Evolutionary conservation across 2,797 vertebrate species (phyloP).

Genomic region (Staurois parvus): DNA sequence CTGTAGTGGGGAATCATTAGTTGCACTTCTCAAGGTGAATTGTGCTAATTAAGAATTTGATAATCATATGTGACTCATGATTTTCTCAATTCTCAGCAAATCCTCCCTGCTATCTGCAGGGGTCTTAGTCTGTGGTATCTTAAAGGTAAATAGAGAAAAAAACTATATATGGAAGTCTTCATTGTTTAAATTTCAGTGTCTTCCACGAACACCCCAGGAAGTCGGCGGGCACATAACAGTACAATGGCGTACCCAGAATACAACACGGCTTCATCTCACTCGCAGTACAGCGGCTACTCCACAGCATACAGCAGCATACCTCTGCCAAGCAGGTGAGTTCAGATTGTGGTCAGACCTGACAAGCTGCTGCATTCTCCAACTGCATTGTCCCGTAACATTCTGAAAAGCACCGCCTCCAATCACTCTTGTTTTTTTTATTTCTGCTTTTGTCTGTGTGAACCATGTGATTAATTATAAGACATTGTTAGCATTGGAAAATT

Average conservation of each 20-base stretch:
- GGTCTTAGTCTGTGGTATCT: no score
- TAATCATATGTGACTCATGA: no score
- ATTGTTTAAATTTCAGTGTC: slow-evolving; percentile 74
- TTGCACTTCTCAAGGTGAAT: no score
- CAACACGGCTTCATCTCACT: slow-evolving; percentile 76
- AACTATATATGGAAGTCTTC: background rate
- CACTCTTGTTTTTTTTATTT: slow-evolving; percentile 1
- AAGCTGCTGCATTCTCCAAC: slow-evolving; percentile 1
- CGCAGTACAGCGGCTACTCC: slow-evolving; percentile 81
- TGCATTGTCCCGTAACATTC: background rate
- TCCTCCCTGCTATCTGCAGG: no score
- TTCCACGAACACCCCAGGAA: slow-evolving; percentile 79
- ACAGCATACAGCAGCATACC: slow-evolving; percentile 80
- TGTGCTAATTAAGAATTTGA: no score
- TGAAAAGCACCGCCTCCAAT: background rate
- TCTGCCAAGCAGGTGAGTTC: slow-evolving; percentile 88
- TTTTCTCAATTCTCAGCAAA: no score
- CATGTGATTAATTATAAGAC: background rate
- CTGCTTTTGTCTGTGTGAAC: background rate
- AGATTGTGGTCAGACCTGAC: slow-evolving; percentile 2
- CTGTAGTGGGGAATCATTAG: no score
- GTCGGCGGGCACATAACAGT: slow-evolving; percentile 82
- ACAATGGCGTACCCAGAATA: slow-evolving; percentile 81
- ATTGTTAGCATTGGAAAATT: background rate
- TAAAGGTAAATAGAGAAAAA: background rate